These are phyloP conservation scores for Nylanderia fulva DNA, from an alignment of 1,140 invertebrate genomes.

Conservation along the genomic window DNA sequence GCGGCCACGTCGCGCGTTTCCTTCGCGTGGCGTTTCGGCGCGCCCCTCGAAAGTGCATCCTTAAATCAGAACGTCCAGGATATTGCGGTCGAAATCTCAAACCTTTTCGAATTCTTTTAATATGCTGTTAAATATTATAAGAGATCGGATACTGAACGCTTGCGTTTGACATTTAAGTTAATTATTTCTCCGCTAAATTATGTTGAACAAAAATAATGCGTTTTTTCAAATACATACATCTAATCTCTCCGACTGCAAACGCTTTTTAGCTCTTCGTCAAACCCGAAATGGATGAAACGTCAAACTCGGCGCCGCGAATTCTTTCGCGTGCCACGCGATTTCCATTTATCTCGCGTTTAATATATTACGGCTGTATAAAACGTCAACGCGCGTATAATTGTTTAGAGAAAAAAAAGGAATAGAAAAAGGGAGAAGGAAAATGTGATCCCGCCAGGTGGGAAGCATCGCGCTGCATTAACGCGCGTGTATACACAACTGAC, in stretches of 20 bases:
- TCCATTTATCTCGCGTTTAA: slow-evolving; percentile 52
- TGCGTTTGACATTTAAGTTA: not conserved
- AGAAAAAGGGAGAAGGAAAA: not conserved
- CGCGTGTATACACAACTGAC: slow-evolving; percentile 54
- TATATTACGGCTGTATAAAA: slow-evolving; percentile 20
- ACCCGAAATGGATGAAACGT: slow-evolving; percentile 10
- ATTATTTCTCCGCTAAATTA: not conserved
- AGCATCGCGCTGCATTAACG: slow-evolving; percentile 22
- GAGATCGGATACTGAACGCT: not conserved
- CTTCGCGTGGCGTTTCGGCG: slow-evolving; percentile 66
- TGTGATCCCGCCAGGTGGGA: not conserved
- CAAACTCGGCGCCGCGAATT: not conserved
- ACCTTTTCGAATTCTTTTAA: not conserved
- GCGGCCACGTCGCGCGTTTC: slow-evolving; percentile 72
- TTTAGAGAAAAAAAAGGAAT: not conserved
- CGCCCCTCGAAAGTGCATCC: slow-evolving; percentile 38
- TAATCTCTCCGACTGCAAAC: not conserved
- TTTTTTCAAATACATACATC: not conserved
- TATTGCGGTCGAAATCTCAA: not conserved
- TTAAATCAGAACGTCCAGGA: not conserved
- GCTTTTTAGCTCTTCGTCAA: not conserved
- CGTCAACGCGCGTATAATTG: slow-evolving; percentile 35
- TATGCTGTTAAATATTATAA: not conserved
- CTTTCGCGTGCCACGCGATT: slow-evolving; percentile 37
- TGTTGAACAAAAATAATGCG: not conserved